These are phyloP conservation scores for Archocentrus centrarchus DNA, from an alignment of 2,113 vertebrate genomes.

Conservation along the genomic window DNA sequence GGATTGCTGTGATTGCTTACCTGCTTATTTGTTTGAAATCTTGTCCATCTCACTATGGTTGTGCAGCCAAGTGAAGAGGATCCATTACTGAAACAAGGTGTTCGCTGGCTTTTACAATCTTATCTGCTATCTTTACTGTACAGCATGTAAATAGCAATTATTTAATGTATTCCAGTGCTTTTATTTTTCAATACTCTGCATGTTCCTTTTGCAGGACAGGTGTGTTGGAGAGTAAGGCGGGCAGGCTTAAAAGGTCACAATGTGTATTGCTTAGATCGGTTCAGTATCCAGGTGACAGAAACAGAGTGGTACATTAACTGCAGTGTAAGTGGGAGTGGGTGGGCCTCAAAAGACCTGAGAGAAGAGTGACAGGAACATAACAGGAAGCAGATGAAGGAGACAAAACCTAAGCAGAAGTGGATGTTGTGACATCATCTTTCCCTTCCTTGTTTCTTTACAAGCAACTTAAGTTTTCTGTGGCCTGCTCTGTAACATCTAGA, in stretches of 20 bases:
- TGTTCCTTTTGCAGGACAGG: neutral
- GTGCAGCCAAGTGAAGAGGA: neutral
- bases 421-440: slow-evolving; percentile 17
- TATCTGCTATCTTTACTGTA: neutral
- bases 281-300: neutral
- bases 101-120: neutral
- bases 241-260: neutral
- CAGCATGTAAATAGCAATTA: neutral
- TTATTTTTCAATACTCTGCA: neutral
- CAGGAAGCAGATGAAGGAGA: slow-evolving; percentile 16
- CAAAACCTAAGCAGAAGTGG: slow-evolving; percentile 2
- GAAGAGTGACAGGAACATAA: neutral
- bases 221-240: neutral
- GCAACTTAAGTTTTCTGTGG: slow-evolving; percentile 31
- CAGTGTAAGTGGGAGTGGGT: neutral
- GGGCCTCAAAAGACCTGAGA: neutral
- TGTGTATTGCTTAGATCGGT: neutral
- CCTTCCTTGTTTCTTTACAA: slow-evolving; percentile 43
- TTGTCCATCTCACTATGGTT: neutral
- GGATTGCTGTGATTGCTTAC: neutral
- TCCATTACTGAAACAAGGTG: neutral
- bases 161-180: neutral
- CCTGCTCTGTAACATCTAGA: slow-evolving; percentile 55
- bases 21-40: neutral
- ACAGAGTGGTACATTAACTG: neutral